phyloP scores from a whole-genome alignment of 2,888 invertebrate genomes.

The Thymelicus acteon region DNA sequence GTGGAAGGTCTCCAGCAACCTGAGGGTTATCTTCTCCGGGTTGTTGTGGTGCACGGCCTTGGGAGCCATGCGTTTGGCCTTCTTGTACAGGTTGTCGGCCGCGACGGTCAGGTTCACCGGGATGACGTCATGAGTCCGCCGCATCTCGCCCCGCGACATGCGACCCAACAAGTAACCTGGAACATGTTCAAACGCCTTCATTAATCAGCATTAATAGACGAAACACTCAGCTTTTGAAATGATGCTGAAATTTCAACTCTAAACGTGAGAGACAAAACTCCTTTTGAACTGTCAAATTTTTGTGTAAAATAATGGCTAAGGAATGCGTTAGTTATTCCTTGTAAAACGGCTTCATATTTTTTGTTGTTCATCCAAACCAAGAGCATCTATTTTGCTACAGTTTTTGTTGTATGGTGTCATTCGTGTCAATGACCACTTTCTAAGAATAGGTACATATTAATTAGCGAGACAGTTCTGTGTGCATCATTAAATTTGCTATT shows the following conservation, averaged over 20 bases:
- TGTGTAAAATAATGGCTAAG: not conserved
- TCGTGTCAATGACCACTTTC: conserved; percentile 22
- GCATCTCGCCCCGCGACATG: conserved; percentile 62
- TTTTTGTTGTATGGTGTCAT: conserved; percentile 20
- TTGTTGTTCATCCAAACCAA: conserved; percentile 13
- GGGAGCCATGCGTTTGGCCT: conserved; percentile 65
- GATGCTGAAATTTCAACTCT: not conserved
- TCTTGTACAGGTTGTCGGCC: conserved; percentile 66
- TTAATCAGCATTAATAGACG: not conserved
- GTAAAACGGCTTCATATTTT: conserved; percentile 6
- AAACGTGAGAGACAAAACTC: not conserved
- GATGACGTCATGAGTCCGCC: conserved; percentile 59
- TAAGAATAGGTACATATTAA: conserved; percentile 20
- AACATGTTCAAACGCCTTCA: conserved; percentile 43
- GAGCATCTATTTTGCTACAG: conserved; percentile 2
- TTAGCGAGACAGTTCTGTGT: not conserved
- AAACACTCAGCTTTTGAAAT: not conserved
- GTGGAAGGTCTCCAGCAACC: conserved; percentile 64
- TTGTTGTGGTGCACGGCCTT: conserved; percentile 67
- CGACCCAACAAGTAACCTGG: conserved; percentile 73
- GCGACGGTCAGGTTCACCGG: conserved; percentile 63
- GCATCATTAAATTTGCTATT: conserved; percentile 15
- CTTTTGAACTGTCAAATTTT: not conserved
- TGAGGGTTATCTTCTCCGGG: conserved; percentile 61
- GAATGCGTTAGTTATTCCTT: conserved; percentile 8